Base-by-base conservation (phyloP, 1,140 invertebrate species). In the Antheraea pernyi region DNA sequence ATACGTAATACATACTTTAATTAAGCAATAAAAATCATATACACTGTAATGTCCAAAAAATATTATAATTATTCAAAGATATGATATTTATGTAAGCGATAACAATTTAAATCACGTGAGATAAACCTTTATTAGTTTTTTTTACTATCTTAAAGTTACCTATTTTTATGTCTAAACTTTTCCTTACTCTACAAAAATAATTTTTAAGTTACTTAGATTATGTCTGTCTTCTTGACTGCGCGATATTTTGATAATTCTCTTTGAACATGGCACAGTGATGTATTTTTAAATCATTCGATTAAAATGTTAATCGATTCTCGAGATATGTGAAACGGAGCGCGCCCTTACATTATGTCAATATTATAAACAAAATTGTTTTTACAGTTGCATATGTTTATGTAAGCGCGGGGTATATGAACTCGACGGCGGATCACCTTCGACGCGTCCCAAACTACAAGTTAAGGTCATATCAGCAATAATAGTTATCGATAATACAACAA, bases 401-500 rank as follows among this genome's bases (percentile, higher is more conserved):
- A 89, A 91, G 85, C 67, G 58, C 75, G 88, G 75, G 88, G 88
- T 91, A 68, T 63, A 84, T 79, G 88, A 89, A 91, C 88, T 87
- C 85, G 30, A 46, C 70, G 71, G 67, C 73, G 69, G 81, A 81
- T 88, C 85, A 91, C 88, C 88, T 91, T 91, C 85, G 77, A 67
- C 78, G 75, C 81, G 86, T 90, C 86, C 84, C 86, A 87, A 89
- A 86, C 85, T 80, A 81, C 83, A 80, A 83, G 82, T 87, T 90
- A 85, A 90, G 88, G 88, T 89, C 88, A 78, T 78, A 83, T 81
- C 77, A 68, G 78, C 82, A 88, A 86, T 90, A 86, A 86, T 84
- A 86, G 83, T 84, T 83, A 83, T 88, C 85, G 85, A 88, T 87
- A 86, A 80, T 79, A 76, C 78, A 76, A 80, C 88, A 88, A 87